Evolutionary conservation across 2,888 invertebrate species (phyloP).

Genomic region (Acanthosoma haemorrhoidale): DNA sequence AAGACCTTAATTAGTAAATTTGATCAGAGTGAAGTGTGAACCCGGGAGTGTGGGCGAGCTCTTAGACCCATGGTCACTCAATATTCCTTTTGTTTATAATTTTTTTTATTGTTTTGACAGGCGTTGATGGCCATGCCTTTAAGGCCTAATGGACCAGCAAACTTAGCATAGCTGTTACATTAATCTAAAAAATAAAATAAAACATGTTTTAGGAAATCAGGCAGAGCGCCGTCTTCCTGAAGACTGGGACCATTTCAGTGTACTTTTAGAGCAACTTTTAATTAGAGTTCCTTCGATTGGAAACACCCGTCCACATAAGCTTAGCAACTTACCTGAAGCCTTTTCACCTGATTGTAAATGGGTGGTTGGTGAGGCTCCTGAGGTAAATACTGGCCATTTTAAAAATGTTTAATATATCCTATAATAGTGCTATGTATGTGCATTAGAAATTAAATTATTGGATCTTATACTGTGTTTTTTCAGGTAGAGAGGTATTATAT

Average conservation of each 20-base stretch:
- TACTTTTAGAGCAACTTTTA: slow-evolving; percentile 76
- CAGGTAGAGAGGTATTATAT: slow-evolving; percentile 83
- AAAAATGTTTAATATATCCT: neutral
- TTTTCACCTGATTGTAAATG: slow-evolving; percentile 96
- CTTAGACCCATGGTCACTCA: too few species aligned
- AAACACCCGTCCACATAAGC: slow-evolving; percentile 66
- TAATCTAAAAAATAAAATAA: too few species aligned
- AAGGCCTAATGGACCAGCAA: too few species aligned
- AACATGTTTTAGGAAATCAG: slow-evolving; percentile 40
- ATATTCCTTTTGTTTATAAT: too few species aligned
- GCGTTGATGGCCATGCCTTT: too few species aligned
- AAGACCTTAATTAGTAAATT: too few species aligned
- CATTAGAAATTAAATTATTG: neutral
- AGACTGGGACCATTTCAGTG: slow-evolving; percentile 96
- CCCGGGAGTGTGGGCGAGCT: too few species aligned
- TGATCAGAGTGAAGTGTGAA: too few species aligned
- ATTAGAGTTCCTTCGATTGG: slow-evolving; percentile 75
- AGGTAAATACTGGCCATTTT: slow-evolving; percentile 53
- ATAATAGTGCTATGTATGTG: neutral
- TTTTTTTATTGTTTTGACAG: too few species aligned
- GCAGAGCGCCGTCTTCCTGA: slow-evolving; percentile 64
- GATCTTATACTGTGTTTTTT: slow-evolving; percentile 35
- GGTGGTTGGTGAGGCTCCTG: slow-evolving; percentile 90
- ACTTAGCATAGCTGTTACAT: too few species aligned
- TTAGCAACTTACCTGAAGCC: slow-evolving; percentile 86